Conservation (phyloP, 2,113 vertebrate species). For the Sceloporus tristichus region DNA sequence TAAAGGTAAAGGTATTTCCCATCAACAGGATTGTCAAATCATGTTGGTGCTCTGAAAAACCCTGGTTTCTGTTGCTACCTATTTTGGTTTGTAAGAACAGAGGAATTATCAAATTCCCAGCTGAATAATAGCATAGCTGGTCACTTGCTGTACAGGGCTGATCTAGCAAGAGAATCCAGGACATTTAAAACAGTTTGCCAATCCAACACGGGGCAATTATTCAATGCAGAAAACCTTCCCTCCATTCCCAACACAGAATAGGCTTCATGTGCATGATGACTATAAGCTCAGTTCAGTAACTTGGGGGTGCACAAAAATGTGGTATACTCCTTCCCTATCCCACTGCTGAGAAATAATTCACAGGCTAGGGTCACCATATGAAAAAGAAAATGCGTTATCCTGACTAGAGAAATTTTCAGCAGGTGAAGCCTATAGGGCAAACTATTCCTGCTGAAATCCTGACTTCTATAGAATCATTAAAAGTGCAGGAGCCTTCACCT, state of each 20-base stretch:
- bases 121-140: background rate
- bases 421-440: no score
- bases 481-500: no score
- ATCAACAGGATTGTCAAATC: no score
- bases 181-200: background rate
- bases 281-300: background rate
- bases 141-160: background rate
- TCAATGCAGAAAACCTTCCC: background rate
- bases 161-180: background rate
- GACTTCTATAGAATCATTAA: no score
- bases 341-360: no score
- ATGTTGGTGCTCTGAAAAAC: background rate
- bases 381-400: no score
- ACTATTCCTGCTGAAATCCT: no score
- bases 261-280: background rate
- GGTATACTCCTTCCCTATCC: background rate
- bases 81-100: background rate
- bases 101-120: background rate
- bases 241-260: background rate
- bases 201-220: background rate
- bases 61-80: background rate
- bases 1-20: no score
- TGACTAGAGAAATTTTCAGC: no score
- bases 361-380: no score
- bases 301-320: background rate